phyloP scores from a whole-genome alignment of 2,113 vertebrate genomes.

The Epinephelus fuscoguttatus region DNA sequence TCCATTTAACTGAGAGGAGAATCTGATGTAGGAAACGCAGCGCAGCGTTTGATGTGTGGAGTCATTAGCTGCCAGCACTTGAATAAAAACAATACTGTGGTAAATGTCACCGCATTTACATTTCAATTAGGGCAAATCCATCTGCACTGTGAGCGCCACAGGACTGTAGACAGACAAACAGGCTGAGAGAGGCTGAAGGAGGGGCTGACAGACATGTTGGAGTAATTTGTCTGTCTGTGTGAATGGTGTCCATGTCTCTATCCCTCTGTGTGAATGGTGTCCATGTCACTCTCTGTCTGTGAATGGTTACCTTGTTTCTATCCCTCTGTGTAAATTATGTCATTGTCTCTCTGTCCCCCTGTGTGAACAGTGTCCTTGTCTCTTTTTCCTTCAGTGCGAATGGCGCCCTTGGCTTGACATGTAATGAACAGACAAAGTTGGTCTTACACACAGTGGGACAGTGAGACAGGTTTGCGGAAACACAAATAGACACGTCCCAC shows the following conservation, averaged over 20 bases:
- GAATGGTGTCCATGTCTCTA: too few relatives aligned
- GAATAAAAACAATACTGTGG: constrained; percentile 37
- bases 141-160: too few relatives aligned
- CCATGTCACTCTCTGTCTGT: too few relatives aligned
- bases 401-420: too few relatives aligned
- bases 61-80: constrained; percentile 31
- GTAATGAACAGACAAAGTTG: too few relatives aligned
- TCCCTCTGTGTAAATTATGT: neutral
- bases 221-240: too few relatives aligned
- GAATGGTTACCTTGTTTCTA: rapidly evolving
- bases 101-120: constrained; percentile 66
- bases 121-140: constrained; percentile 43
- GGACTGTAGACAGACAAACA: too few relatives aligned
- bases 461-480: neutral
- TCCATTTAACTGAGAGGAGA: constrained; percentile 12
- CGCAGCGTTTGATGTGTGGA: constrained; percentile 44
- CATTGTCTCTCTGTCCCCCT: neutral
- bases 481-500: neutral
- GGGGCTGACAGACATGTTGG: too few relatives aligned
- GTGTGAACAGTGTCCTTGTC: too few relatives aligned
- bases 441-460: neutral
- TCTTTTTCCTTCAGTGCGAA: too few relatives aligned
- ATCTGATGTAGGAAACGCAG: constrained; percentile 11
- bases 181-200: too few relatives aligned
- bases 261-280: too few relatives aligned